Percentiles rank a stretch among this genome's conserved stretches.
Evolutionary conservation across 23 tunicate species (phyloP).

Genomic region (Trididemnum nubilum): DNA sequence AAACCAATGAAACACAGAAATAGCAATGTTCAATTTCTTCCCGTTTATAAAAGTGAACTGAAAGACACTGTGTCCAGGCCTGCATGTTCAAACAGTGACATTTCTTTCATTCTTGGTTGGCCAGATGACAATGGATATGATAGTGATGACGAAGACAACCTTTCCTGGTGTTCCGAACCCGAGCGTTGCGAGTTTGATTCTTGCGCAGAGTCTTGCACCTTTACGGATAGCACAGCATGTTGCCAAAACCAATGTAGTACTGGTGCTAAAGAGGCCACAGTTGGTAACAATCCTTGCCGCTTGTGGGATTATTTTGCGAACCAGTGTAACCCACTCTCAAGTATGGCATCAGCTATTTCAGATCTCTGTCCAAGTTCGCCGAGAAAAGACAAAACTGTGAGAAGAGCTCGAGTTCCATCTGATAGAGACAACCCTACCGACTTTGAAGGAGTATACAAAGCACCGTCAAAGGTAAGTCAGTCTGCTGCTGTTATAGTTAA

Average conservation of each 20-base stretch:
- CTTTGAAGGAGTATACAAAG: not conserved
- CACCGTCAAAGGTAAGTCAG: not conserved
- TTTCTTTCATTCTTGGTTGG: conserved; percentile 52
- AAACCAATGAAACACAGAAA: not conserved
- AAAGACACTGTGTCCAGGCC: conserved; percentile 43
- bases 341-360: not conserved
- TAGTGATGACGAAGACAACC: conserved; percentile 4
- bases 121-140: conserved; percentile 35
- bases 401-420: too few relatives aligned
- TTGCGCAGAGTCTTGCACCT: not conserved
- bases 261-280: not conserved
- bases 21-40: not conserved
- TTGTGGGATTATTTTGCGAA: conserved; percentile 43
- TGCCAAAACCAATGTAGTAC: too few relatives aligned
- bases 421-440: not conserved
- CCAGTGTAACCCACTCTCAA: not conserved
- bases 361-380: not conserved
- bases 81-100: conserved; percentile 30
- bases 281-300: too few relatives aligned
- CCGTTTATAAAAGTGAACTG: not conserved
- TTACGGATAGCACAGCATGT: too few relatives aligned
- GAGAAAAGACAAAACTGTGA: too few relatives aligned
- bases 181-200: not conserved
- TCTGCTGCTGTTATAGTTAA: not conserved
- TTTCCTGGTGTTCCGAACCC: not conserved